Evolutionary conservation across 2,888 invertebrate genomes (phyloP), one percentile per base, ranked within the genome.

Genomic region (Sussaba pulchella): DNA sequence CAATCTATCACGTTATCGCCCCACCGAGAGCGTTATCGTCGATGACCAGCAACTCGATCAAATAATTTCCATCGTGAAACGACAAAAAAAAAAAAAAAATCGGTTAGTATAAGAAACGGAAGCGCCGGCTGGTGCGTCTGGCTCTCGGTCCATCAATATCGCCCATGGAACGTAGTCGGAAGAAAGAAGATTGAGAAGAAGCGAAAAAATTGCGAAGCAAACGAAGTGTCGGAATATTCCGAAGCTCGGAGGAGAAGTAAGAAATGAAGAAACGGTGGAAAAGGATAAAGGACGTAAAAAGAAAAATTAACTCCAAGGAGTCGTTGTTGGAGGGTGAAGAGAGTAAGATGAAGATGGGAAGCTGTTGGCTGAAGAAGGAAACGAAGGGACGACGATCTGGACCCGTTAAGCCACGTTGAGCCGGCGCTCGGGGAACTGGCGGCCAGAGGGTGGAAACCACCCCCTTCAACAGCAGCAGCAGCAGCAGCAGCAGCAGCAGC

Each of bases 131-230:
- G 64, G 50, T 69, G 69, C 61, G 57, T 43, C 61, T 64, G 57
- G 36, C 21, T 54, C 69, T 63, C 69, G 80, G 83, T 86, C 87
- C 85, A 87, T 87, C 85, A 86, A 86, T 86, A 87, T 84, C 84
- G 72, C 72, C n/a, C n/a, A n/a, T 77, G 57, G 79, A 76, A 76
- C 66, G 50, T 9, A 21, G 21, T n/a, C 43, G 50, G 43, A 54
- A 21, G 73, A 81, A 81, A 80, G 81, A 70, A 71, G 50, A 67
- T 69, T 71, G 71, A 69, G 77, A 81, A 82, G 74, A 50, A 77
- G 64, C 83, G 70, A 64, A 77, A 63, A 43, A 64, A 26, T 67
- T 31, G 45, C 43, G 57, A 50, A 39, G 41, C 47, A 73, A 64
- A 50, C 19, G 59, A 67, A 66, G 36, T 82, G 78, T 76, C 81